Percentiles rank a stretch among this genome's conserved stretches.
Evolutionary conservation across 2,113 vertebrate genomes (phyloP).

Genomic region (Gadus macrocephalus): DNA sequence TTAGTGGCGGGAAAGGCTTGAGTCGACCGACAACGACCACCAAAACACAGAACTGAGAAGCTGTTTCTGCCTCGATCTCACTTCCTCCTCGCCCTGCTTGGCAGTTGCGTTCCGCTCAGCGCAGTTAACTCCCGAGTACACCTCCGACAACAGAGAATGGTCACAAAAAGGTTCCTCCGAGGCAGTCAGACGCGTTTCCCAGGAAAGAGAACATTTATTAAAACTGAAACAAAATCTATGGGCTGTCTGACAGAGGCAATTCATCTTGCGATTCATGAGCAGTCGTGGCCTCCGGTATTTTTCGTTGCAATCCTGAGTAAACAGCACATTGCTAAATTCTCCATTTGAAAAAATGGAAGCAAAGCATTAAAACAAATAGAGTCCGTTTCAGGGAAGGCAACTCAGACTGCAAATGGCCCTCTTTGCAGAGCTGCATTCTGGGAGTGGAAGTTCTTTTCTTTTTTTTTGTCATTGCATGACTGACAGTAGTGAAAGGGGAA

Average conservation of each 20-base stretch:
- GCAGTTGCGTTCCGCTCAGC: conserved; percentile 9
- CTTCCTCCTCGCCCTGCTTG: conserved; percentile 33
- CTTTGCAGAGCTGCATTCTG: conserved; percentile 10
- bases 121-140: conserved; percentile 23
- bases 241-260: conserved; percentile 77
- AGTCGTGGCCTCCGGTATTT: conserved; percentile 77
- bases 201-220: conserved; percentile 99
- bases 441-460: conserved; percentile 43
- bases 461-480: conserved; percentile 9
- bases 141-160: conserved; percentile 71
- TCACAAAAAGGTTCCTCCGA: conserved; percentile 88
- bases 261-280: conserved; percentile 83
- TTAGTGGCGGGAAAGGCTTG: conserved; percentile 34
- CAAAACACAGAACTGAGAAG: conserved; percentile 40
- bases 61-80: conserved; percentile 29
- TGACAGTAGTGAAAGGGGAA: conserved; percentile 9
- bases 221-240: conserved; percentile 84
- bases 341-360: conserved; percentile 94
- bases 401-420: conserved; percentile 70
- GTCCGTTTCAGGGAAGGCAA: conserved; percentile 84
- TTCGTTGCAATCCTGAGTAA: conserved; percentile 88
- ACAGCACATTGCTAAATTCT: conserved; percentile 89
- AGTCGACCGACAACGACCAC: conserved; percentile 30
- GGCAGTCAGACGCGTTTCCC: conserved; percentile 87
- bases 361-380: conserved; percentile 88